Evolutionary conservation across 2,797 vertebrate species (phyloP).

Genomic region (Parambassis ranga): DNA sequence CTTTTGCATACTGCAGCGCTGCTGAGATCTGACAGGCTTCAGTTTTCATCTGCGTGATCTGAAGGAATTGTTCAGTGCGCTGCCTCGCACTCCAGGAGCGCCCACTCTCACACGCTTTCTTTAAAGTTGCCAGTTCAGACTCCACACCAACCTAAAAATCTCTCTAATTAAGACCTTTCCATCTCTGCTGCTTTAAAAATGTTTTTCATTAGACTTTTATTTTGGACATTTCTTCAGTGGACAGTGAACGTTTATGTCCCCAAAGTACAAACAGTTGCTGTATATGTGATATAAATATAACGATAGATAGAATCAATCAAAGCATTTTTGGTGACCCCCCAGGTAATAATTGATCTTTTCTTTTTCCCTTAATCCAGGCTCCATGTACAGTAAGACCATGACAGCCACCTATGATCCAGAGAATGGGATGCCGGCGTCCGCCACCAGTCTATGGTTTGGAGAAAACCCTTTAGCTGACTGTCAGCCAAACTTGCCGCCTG

Average conservation of each 20-base stretch:
- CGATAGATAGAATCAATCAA: not conserved
- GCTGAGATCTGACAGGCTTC: constrained; percentile 11
- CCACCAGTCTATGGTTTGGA: constrained; percentile 92
- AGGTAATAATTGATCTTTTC: not conserved
- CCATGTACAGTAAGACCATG: constrained; percentile 94
- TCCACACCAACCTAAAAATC: not conserved
- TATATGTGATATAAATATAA: not conserved
- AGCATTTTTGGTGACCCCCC: not conserved
- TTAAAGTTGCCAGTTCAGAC: not conserved
- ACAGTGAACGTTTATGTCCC: too few species aligned
- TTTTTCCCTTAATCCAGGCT: constrained; percentile 70
- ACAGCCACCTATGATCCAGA: constrained; percentile 90
- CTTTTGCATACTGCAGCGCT: not conserved
- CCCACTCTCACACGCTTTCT: not conserved
- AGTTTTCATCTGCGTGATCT: constrained; percentile 39
- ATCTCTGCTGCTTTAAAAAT: not conserved
- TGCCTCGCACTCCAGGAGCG: not conserved
- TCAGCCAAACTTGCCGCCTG: constrained; percentile 81
- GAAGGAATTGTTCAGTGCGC: constrained; percentile 41
- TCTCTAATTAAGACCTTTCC: not conserved
- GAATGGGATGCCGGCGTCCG: constrained; percentile 86
- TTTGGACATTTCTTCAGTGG: too few species aligned
- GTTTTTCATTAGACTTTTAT: not conserved
- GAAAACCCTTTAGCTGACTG: constrained; percentile 85
- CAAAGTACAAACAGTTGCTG: not conserved